phyloP scores from a whole-genome alignment of 1,140 invertebrate genomes.

The Brachionus rubens region DNA sequence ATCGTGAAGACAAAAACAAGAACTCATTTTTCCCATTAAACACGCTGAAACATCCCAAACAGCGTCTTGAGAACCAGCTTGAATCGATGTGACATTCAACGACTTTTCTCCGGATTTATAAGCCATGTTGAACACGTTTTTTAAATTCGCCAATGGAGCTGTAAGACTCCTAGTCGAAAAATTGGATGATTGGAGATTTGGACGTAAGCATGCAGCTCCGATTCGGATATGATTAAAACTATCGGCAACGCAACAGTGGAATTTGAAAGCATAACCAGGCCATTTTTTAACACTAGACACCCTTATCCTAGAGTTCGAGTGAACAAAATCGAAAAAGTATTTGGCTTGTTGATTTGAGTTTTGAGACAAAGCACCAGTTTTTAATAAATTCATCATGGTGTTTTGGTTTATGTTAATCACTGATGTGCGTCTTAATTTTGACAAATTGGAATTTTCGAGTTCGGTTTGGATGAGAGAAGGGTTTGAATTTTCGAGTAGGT shows the following conservation, averaged over 20 bases:
- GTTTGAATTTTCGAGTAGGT: background rate
- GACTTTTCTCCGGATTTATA: slow-evolving; percentile 1
- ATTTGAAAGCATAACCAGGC: slow-evolving; percentile 30
- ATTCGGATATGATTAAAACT: background rate
- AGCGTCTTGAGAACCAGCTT: slow-evolving; percentile 15
- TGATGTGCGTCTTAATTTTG: background rate
- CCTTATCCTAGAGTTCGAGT: slow-evolving; percentile 13
- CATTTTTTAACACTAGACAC: slow-evolving; percentile 20
- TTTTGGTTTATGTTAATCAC: background rate
- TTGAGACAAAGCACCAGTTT: background rate
- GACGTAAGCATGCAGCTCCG: slow-evolving; percentile 9
- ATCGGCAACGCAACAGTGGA: slow-evolving; percentile 35
- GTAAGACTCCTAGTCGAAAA: slow-evolving; percentile 1
- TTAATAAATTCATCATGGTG: background rate
- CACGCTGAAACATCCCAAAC: slow-evolving; percentile 15
- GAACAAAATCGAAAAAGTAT: slow-evolving; percentile 29
- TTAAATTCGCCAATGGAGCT: slow-evolving; percentile 32
- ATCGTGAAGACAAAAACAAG: slow-evolving; percentile 40
- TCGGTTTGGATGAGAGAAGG: background rate
- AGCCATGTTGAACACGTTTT: background rate
- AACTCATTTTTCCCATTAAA: slow-evolving; percentile 32
- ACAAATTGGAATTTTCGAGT: background rate
- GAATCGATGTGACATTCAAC: background rate
- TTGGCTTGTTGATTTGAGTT: slow-evolving; percentile 23
- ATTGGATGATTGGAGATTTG: background rate